A percentile compares a stretch with the other conserved stretches of the same genome.
phyloP scores from a whole-genome alignment of 2,888 invertebrate species.

The Prosopocoilus inquinatus region DNA sequence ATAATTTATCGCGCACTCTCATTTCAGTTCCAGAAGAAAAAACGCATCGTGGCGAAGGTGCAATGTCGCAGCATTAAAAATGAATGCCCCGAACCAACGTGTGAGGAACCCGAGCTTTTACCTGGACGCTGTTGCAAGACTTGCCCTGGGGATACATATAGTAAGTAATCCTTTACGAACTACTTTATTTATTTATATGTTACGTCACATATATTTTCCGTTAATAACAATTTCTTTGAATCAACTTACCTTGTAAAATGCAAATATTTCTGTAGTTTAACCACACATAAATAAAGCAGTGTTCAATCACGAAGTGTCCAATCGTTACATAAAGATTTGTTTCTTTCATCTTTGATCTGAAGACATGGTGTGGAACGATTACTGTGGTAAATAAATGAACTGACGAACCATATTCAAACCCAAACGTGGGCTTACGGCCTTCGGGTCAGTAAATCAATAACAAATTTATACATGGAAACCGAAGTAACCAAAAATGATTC shows the following conservation, averaged over 20 bases:
- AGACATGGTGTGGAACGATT: no score
- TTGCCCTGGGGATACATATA: slow-evolving; percentile 72
- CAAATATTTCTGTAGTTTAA: neutral
- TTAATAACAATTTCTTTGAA: neutral
- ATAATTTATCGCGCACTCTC: slow-evolving; percentile 22
- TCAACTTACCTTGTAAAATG: neutral
- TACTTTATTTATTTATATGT: neutral
- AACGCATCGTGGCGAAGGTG: slow-evolving; percentile 83
- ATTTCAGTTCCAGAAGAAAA: slow-evolving; percentile 81
- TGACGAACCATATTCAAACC: no score
- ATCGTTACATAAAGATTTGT: no score
- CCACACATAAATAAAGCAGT: no score
- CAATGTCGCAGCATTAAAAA: slow-evolving; percentile 89
- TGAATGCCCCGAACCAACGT: slow-evolving; percentile 85
- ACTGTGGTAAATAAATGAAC: no score
- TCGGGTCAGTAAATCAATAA: no score
- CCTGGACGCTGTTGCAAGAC: slow-evolving; percentile 90
- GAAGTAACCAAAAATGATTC: no score
- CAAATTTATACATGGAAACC: no score
- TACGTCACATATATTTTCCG: neutral
- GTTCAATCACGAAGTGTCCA: no score
- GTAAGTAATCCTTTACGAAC: slow-evolving; percentile 37
- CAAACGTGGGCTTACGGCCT: no score
- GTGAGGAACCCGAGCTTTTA: slow-evolving; percentile 79
- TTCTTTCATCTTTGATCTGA: no score